Conservation (phyloP, 1,140 invertebrate species). For the Venturia canescens region DNA sequence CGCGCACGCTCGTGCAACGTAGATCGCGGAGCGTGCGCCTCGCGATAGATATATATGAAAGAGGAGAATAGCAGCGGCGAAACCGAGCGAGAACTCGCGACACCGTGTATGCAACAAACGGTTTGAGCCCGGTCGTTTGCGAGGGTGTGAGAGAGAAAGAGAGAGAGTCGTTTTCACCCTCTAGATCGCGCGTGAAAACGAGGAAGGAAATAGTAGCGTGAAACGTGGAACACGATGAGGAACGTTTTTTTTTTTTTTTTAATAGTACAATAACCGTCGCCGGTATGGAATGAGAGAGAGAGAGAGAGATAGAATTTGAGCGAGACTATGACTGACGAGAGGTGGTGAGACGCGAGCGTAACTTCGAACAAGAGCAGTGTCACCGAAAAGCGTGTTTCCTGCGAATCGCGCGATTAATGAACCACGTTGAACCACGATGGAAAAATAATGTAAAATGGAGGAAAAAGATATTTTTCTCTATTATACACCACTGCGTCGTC, state of each 20-base stretch:
- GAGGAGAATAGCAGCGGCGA: no score
- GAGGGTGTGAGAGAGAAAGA: neutral
- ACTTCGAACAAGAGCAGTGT: no score
- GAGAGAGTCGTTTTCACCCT: neutral
- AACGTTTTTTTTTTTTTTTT: no score
- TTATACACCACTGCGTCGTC: no score
- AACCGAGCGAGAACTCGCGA: neutral
- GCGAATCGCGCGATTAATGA: no score
- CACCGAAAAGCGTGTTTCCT: no score
- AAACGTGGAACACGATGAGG: no score
- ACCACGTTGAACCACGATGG: no score
- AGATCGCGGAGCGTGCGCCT: neutral
- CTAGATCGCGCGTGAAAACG: slow-evolving; percentile 15
- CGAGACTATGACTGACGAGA: neutral
- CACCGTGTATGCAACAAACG: slow-evolving; percentile 2
- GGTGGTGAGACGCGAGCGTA: neutral
- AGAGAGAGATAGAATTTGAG: neutral
- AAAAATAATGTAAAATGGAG: no score
- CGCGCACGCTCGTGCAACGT: slow-evolving; percentile 13
- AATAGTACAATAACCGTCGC: no score
- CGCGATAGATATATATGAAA: neutral
- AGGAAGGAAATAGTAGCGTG: neutral
- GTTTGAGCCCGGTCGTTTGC: neutral
- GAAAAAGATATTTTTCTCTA: no score
- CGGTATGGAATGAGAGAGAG: neutral